Evolutionary conservation across 23 tunicate genomes (phyloP).

Genomic region (Clavelina lepadiformis): DNA sequence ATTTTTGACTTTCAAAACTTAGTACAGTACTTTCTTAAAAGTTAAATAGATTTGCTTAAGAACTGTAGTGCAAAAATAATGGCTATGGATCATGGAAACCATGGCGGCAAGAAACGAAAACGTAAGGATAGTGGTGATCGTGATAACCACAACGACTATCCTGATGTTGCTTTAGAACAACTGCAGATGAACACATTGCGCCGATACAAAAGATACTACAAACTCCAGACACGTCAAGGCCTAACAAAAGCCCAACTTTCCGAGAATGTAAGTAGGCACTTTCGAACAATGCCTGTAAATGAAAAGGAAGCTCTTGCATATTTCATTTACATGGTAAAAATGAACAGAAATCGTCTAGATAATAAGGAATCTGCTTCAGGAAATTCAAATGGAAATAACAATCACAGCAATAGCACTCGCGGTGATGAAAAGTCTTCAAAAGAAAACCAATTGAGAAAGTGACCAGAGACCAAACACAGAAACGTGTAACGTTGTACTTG

Average conservation of each 20-base stretch:
- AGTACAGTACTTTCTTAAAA: too few relatives aligned
- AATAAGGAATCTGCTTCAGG: conserved; percentile 33
- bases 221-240: conserved; percentile 88
- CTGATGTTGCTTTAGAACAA: conserved; percentile 65
- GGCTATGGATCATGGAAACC: conserved; percentile 12
- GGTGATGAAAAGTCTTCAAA: too few relatives aligned
- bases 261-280: conserved; percentile 62
- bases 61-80: conserved; percentile 48
- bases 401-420: conserved; percentile 26
- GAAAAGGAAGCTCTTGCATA: conserved; percentile 84
- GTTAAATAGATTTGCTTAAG: too few relatives aligned
- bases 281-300: conserved; percentile 52
- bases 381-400: conserved; percentile 27
- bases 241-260: conserved; percentile 66
- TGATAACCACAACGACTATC: conserved; percentile 19
- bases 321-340: conserved; percentile 94
- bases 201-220: conserved; percentile 82
- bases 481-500: too few relatives aligned
- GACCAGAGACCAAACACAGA: too few relatives aligned
- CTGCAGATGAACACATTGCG: conserved; percentile 81
- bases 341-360: conserved; percentile 72
- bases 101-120: conserved; percentile 55
- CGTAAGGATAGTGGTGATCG: conserved; percentile 39
- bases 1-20: too few relatives aligned
- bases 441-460: too few relatives aligned